Base-by-base conservation (phyloP, 1,140 invertebrate genomes). In the Panagrolaimus sp. region DNA sequence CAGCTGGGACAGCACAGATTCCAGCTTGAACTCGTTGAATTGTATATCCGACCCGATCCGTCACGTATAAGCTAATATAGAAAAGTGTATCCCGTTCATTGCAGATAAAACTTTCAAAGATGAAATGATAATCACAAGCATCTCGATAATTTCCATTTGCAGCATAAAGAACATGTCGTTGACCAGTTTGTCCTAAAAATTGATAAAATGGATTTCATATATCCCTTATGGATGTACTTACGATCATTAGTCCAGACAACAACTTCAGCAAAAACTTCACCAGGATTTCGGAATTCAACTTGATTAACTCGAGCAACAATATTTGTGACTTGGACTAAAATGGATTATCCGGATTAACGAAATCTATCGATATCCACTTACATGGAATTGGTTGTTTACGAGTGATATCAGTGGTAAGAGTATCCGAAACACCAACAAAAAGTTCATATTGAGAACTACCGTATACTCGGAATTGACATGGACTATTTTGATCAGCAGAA, bases 21-120 rank as follows among this genome's bases (percentile, higher is more conserved):
- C 21, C 52, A 28, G 21, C 28, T 58, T 58, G 52, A 1, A 58
- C 52, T n/a, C 52, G 52, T 24, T 58, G 52, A 58, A 58, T 21
- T 12, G 52, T 58, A 21, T 58, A 58, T 24, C 52, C 52, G 8
- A 58, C 52, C 1, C 52, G 52, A 24, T 58, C 52, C 2, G 52
- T 58, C 15, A 58, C 52, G 17, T 58, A 58, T 10, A 28, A 26
- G 52, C 52, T 58, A 58, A 58, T 58, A 28, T 58, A 58, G 52
- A 58, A 58, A 58, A 26, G 52, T 4, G 21, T 12, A 24, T 58
- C 52, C 14, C 52, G 21, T 21, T 58, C 14, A 6, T 12, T 58
- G 17, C 52, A 58, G 17, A 58, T 21, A 28, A 58, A 58, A 0
- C 17, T 12, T 58, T 58, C 52, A 58, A 58, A 58, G n/a, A 58